Conservation (phyloP, 2,797 vertebrate genomes). For the Zenarchopterus dispar region DNA sequence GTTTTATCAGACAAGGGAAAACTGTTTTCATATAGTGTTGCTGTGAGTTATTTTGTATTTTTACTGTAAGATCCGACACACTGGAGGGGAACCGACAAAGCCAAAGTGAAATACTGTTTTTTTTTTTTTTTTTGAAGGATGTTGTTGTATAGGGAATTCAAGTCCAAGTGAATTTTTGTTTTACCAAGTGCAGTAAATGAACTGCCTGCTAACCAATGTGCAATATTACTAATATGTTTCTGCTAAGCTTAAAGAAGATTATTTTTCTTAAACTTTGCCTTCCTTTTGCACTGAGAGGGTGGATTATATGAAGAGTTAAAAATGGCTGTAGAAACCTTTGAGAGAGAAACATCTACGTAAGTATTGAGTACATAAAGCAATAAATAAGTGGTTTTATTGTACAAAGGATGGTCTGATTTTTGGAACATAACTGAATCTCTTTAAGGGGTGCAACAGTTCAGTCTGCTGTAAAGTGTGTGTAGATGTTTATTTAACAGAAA, state of each 20-base stretch:
- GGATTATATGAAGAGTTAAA: slow-evolving; percentile 42
- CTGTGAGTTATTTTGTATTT: slow-evolving; percentile 41
- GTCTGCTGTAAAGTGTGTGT: slow-evolving; percentile 29
- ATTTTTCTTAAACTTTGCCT: slow-evolving; percentile 56
- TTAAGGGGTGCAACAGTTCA: slow-evolving; percentile 27
- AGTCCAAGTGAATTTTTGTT: slow-evolving; percentile 48
- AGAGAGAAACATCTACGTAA: not conserved
- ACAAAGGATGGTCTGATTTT: slow-evolving; percentile 6
- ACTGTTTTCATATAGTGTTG: slow-evolving; percentile 9
- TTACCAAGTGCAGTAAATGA: slow-evolving; percentile 55
- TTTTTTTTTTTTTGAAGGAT: slow-evolving; percentile 57
- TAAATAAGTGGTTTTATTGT: not conserved
- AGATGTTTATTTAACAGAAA: slow-evolving; percentile 12
- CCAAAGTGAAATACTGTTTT: slow-evolving; percentile 70
- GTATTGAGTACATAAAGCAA: slow-evolving; percentile 9
- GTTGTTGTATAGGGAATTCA: slow-evolving; percentile 46
- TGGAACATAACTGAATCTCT: slow-evolving; percentile 7
- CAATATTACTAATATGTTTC: slow-evolving; percentile 72
- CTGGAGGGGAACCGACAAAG: slow-evolving; percentile 77
- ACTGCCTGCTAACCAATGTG: slow-evolving; percentile 78
- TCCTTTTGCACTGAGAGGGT: slow-evolving; percentile 69
- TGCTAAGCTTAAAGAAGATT: slow-evolving; percentile 54
- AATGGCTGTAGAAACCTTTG: not conserved
- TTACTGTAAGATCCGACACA: slow-evolving; percentile 82
- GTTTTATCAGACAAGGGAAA: slow-evolving; percentile 46